Evolutionary conservation across 2,113 vertebrate species (phyloP).

Genomic region (Rhynchomys soricoides): DNA sequence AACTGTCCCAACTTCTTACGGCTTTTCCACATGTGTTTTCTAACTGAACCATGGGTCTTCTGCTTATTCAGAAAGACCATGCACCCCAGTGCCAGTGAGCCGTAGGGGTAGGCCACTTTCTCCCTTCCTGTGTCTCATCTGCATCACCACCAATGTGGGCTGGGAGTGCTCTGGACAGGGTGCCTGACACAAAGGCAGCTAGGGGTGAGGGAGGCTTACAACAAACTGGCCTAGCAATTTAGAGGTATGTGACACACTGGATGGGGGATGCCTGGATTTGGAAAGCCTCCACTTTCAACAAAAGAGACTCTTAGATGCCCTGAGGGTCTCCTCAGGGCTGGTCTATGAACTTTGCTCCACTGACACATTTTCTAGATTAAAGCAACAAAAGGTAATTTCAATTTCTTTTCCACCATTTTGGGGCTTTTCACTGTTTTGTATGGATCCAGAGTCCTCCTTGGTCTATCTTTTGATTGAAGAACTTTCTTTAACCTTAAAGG

Average conservation of each 20-base stretch:
- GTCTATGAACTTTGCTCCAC: neutral
- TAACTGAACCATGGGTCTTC: neutral
- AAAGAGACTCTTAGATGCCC: neutral
- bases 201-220: too few relatives aligned
- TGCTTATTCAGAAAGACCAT: neutral
- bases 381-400: neutral
- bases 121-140: neutral
- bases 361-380: neutral
- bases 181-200: neutral
- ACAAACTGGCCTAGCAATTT: rapidly evolving
- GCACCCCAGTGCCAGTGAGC: rapidly evolving
- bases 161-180: too few relatives aligned
- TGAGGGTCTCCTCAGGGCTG: neutral
- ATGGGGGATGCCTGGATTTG: rapidly evolving
- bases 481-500: neutral
- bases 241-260: rapidly evolving
- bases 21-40: neutral
- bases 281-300: neutral
- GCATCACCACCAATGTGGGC: rapidly evolving
- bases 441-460: neutral
- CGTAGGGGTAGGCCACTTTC: rapidly evolving
- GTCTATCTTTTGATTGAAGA: neutral
- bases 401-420: neutral
- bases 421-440: neutral
- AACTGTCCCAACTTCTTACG: neutral